Evolutionary conservation across 2,888 invertebrate species (phyloP), one percentile per base, ranked within the genome.

Genomic region (Trypoxylon attenuatum): DNA sequence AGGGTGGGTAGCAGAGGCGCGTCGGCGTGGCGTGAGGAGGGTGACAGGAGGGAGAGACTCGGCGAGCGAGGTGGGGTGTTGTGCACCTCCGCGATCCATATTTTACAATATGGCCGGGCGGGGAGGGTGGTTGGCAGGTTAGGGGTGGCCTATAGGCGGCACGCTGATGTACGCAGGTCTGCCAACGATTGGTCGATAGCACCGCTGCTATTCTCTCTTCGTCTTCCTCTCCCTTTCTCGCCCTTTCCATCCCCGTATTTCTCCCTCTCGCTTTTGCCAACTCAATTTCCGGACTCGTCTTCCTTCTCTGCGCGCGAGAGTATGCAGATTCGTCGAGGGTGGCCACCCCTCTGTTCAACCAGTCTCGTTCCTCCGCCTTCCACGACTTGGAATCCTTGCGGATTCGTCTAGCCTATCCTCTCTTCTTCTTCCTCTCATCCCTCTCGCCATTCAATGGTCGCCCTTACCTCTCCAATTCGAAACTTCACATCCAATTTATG

Each of bases 91-190:
- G 77, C 84, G 84, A 86, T 85, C 85, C 85, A 86, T 86, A 86
- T 85, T 85, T 85, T 86, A 85, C 85, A 85, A 85, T 85, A 86
- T 85, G 85, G 85, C 85, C 82, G 81, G 64, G 73, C 66, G 78
- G 79, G 74, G 77, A 80, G 72, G 74, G 77, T n/a, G n/a, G n/a
- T n/a, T n/a, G n/a, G 73, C 68, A 77, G 76, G 79, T 80, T 79
- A 83, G 76, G 81, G 82, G 81, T 82, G 82, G 84, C 80, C 82
- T 82, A 83, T 83, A 82, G 82, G 82, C 84, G 84, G 82, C 80
- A 81, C 82, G 79, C 80, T 83, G 82, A 84, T 84, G 83, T 85
- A 84, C 84, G 84, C 83, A 83, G 84, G 84, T 84, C 84, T 82
- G 83, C 74, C 81, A 74, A 82, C 84, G 84, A 85, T 85, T 85